Conservation (phyloP, 2,888 invertebrate genomes). For the Amblyteles armatorius region DNA sequence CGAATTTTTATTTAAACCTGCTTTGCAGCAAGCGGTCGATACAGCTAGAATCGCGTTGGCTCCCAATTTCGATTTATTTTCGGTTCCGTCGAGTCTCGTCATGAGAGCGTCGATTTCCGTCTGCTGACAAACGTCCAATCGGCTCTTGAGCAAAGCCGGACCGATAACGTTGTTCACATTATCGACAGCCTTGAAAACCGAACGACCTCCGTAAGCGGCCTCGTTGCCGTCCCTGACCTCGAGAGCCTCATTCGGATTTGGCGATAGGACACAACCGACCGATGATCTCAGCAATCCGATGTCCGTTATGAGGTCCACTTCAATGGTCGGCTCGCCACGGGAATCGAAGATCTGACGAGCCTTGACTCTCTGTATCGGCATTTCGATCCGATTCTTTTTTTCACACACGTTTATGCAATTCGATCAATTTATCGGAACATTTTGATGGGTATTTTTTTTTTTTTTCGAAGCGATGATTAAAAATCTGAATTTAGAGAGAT, state of each 20-base stretch:
- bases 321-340: constrained; percentile 90
- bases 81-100: constrained; percentile 77
- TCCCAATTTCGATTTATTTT: constrained; percentile 80
- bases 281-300: constrained; percentile 80
- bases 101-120: constrained; percentile 79
- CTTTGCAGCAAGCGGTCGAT: constrained; percentile 81
- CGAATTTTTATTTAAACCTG: constrained; percentile 68
- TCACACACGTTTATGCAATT: background rate
- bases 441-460: background rate
- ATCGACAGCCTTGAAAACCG: constrained; percentile 79
- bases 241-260: constrained; percentile 75
- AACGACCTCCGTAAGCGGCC: constrained; percentile 75
- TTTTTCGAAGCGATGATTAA: background rate
- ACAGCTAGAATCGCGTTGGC: constrained; percentile 79
- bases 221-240: constrained; percentile 79
- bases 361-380: constrained; percentile 87
- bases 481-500: constrained; percentile 14
- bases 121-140: constrained; percentile 79
- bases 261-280: constrained; percentile 74
- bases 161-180: constrained; percentile 80
- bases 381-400: constrained; percentile 73
- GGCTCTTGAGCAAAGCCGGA: constrained; percentile 79
- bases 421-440: constrained; percentile 10
- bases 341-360: constrained; percentile 90
- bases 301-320: constrained; percentile 81